Base-by-base conservation (phyloP, 2,888 invertebrate species). In the Mesorhabditis belari region DNA sequence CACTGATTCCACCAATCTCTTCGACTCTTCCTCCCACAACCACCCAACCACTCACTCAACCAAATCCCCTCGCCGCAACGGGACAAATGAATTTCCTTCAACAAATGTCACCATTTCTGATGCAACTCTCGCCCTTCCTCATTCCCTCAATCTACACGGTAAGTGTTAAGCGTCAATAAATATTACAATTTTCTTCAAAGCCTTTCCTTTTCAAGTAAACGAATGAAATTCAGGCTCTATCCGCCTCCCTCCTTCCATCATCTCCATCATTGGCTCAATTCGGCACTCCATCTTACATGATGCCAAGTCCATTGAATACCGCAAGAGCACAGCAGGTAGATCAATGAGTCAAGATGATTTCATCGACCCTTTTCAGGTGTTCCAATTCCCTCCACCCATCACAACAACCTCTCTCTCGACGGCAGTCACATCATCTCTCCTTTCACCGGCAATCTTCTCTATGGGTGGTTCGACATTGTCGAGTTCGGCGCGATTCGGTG, bases 301-400 rank as follows among this genome's bases (percentile, higher is more conserved):
- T n/a, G n/a, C n/a, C n/a, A n/a, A n/a, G n/a, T n/a, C n/a, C n/a
- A n/a, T n/a, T n/a, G n/a, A n/a, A n/a, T n/a, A n/a, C n/a, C n/a
- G n/a, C n/a, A n/a, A n/a, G n/a, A n/a, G n/a, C n/a, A n/a, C n/a
- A n/a, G n/a, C n/a, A n/a, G n/a, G n/a, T n/a, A n/a, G n/a, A n/a
- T 35, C 44, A 1, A 9, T 2, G 44, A 9, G n/a, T 17, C n/a
- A 35, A 35, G 44, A 35, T 35, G 44, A 17, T n/a, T 35, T n/a
- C n/a, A 1, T 35, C n/a, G 44, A 17, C 12, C 44, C 44, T 35
- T 35, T 35, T 35, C 44, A 35, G 69, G 63, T 70, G 17, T 70
- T 70, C 64, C 70, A 67, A 60, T 67, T 67, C 57, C 67, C 67
- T 12, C 69, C 65, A 25, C 65, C 60, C 4, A 59, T 59, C 26